These are phyloP conservation scores for Pomatostomus ruficeps DNA, from an alignment of 2,113 vertebrate species.

Conservation along the genomic window DNA sequence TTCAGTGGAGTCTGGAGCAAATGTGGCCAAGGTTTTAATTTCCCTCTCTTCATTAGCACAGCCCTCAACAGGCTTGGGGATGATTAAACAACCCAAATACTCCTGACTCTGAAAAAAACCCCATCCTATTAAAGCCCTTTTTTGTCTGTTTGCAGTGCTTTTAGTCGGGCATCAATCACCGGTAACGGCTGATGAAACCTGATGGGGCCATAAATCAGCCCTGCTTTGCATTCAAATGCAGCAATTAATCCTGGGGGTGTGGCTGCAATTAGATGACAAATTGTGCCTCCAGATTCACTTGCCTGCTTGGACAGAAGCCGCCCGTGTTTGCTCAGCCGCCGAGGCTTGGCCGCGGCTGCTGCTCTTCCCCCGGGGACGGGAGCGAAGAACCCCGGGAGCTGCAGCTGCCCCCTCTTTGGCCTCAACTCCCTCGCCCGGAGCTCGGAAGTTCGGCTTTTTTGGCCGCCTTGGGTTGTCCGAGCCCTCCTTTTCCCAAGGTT, in stretches of 20 bases:
- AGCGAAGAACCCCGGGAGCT: not conserved
- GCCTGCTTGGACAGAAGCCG: not conserved
- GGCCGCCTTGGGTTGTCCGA: not conserved
- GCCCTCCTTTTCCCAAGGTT: not conserved
- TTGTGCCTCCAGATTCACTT: slow-evolving; percentile 40
- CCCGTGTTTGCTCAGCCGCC: not conserved
- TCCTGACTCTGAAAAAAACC: not conserved
- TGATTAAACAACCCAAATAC: not conserved
- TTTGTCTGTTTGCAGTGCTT: not conserved
- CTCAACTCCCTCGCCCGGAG: not conserved
- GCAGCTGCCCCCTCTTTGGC: not conserved
- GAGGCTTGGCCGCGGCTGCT: not conserved
- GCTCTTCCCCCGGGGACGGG: not conserved
- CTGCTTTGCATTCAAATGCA: not conserved
- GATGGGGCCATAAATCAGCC: slow-evolving; percentile 3
- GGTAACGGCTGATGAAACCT: not conserved
- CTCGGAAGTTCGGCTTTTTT: not conserved
- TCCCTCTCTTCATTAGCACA: not conserved
- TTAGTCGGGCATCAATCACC: not conserved
- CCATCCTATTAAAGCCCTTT: not conserved
- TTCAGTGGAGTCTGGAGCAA: not conserved
- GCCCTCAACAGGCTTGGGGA: not conserved
- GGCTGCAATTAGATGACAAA: slow-evolving; percentile 56
- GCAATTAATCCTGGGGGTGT: slow-evolving; percentile 35
- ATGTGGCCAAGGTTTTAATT: not conserved